Conservation (phyloP, 2,797 vertebrate species). For the Botia almorhae region DNA sequence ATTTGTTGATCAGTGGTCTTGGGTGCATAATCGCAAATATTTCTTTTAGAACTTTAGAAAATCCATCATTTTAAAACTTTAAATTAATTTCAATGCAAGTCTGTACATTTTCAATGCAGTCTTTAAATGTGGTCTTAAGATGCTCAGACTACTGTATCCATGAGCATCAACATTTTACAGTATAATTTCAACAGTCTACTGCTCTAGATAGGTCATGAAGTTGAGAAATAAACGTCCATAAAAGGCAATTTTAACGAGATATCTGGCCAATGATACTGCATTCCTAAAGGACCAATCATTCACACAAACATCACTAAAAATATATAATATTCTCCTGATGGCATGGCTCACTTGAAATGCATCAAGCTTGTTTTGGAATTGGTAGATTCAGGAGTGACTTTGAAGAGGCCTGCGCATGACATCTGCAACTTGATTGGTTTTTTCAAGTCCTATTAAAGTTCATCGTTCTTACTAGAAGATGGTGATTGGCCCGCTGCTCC, state of each 20-base stretch:
- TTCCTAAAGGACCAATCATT: constrained; percentile 8
- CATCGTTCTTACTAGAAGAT: constrained; percentile 50
- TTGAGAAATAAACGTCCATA: constrained; percentile 2
- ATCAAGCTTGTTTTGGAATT: constrained; percentile 42
- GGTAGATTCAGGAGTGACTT: constrained; percentile 30
- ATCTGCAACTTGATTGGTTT: constrained; percentile 33
- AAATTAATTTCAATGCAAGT: background rate
- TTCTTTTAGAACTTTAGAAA: no score
- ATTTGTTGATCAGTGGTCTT: no score
- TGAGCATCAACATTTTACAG: constrained; percentile 42
- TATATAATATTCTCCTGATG: constrained; percentile 26
- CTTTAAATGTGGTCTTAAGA: no score
- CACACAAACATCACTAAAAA: constrained; percentile 12
- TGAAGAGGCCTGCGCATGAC: constrained; percentile 17
- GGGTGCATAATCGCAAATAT: no score
- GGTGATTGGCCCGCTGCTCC: constrained; percentile 42
- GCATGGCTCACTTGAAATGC: constrained; percentile 34
- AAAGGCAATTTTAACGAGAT: constrained; percentile 35
- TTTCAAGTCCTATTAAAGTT: constrained; percentile 49
- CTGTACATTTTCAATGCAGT: background rate
- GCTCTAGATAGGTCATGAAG: background rate
- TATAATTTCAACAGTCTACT: constrained; percentile 5
- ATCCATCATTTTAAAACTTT: no score
- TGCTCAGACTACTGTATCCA: constrained; percentile 28
- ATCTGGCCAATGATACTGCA: constrained; percentile 12